Evolutionary conservation across 1,140 invertebrate genomes (phyloP).

Genomic region (Drosophila subobscura): DNA sequence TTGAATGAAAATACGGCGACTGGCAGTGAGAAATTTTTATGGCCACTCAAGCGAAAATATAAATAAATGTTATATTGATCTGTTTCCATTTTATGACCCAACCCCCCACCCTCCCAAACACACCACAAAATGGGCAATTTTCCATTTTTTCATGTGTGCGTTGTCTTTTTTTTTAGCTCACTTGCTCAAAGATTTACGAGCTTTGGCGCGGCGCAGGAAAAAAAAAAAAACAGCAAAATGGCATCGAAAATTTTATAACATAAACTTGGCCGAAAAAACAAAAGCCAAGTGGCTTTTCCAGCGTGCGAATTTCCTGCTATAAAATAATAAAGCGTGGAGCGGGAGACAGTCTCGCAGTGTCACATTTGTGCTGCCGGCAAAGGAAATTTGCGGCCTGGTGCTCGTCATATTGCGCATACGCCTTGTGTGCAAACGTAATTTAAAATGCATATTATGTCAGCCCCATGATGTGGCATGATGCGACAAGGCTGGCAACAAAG

Average conservation of each 20-base stretch:
- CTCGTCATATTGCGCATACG: conserved; percentile 68
- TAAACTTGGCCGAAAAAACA: conserved; percentile 63
- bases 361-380: conserved; percentile 2
- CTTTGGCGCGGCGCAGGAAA: conserved; percentile 22
- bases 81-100: conserved; percentile 50
- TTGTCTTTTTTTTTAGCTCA: background rate
- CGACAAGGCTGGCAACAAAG: conserved; percentile 4
- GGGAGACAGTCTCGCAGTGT: conserved; percentile 17
- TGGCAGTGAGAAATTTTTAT: conserved; percentile 46
- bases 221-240: conserved; percentile 29
- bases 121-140: conserved; percentile 70
- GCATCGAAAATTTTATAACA: conserved; percentile 56
- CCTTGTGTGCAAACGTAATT: conserved; percentile 58
- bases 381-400: conserved; percentile 54
- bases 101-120: background rate
- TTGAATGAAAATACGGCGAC: conserved; percentile 30
- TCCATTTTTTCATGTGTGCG: conserved; percentile 56
- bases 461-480: conserved; percentile 21
- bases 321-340: conserved; percentile 3
- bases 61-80: conserved; percentile 80
- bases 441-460: conserved; percentile 63
- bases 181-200: conserved; percentile 70
- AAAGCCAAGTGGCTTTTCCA: conserved; percentile 41
- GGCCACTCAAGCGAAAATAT: conserved; percentile 56
- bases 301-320: conserved; percentile 33